These are phyloP conservation scores for Mobula birostris DNA, from an alignment of 2,113 vertebrate species.

Conservation along the genomic window DNA sequence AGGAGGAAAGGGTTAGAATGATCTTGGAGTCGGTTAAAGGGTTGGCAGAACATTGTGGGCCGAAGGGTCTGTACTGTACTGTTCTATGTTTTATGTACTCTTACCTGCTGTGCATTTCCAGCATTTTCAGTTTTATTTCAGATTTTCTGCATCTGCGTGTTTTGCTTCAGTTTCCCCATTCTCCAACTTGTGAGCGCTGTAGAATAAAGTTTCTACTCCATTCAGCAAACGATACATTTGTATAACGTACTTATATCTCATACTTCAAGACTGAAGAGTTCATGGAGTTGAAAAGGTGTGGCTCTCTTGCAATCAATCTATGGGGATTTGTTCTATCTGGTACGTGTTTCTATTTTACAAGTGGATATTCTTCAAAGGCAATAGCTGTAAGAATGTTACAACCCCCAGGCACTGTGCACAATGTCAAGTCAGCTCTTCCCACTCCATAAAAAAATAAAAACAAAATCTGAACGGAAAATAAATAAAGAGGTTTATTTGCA, in stretches of 20 bases:
- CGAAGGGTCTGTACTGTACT: no score
- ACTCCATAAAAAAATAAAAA: background rate
- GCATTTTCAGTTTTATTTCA: no score
- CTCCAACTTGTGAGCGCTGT: background rate
- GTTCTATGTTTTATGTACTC: no score
- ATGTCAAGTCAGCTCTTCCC: background rate
- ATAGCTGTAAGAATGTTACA: background rate
- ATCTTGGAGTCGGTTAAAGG: no score
- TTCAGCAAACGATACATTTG: background rate
- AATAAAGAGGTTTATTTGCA: background rate
- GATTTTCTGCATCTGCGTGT: no score
- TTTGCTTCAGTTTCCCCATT: no score
- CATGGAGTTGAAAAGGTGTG: background rate
- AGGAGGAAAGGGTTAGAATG: no score
- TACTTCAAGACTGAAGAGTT: background rate
- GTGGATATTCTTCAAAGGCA: background rate
- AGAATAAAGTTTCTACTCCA: background rate
- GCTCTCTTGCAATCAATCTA: background rate
- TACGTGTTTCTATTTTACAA: background rate
- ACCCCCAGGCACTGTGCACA: background rate
- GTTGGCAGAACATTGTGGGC: no score
- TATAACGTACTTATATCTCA: background rate
- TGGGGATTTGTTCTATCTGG: background rate
- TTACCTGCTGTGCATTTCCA: no score
- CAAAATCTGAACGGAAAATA: background rate